Conservation (phyloP, 2,113 vertebrate genomes). For the Enhydra lutris region DNA sequence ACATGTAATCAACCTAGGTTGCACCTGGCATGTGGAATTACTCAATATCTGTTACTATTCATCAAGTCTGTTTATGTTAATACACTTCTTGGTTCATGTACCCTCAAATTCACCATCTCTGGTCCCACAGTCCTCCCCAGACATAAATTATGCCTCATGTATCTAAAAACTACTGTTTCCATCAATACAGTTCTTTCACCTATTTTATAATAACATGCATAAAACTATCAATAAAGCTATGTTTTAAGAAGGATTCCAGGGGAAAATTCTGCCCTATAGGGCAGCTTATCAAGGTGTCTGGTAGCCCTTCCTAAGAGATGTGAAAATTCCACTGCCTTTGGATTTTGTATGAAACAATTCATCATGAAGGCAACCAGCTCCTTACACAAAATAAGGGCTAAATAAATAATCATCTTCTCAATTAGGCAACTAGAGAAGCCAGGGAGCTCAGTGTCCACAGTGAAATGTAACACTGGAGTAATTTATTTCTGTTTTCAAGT, state of each 20-base stretch:
- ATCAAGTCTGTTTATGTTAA: not conserved
- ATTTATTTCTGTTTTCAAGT: not conserved
- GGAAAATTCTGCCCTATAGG: not conserved
- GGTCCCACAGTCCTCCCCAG: not conserved
- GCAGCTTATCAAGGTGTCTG: not conserved
- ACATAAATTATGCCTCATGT: not conserved
- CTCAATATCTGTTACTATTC: not conserved
- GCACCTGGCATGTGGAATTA: not conserved
- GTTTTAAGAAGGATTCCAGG: not conserved
- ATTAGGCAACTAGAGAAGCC: not conserved
- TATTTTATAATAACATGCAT: not conserved
- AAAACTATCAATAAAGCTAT: not conserved
- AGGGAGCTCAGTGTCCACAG: not conserved
- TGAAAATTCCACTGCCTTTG: not conserved
- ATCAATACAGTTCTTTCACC: not conserved
- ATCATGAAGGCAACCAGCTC: not conserved
- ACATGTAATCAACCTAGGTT: not conserved
- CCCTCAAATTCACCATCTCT: not conserved
- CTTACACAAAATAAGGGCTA: not conserved
- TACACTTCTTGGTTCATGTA: not conserved
- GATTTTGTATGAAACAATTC: not conserved
- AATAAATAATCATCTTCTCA: not conserved
- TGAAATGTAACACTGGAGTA: not conserved
- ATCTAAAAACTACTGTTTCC: not conserved
- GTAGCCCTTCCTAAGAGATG: not conserved